These are phyloP conservation scores for Toxotes chatareus DNA, from an alignment of 2,113 vertebrate species.

Conservation along the genomic window DNA sequence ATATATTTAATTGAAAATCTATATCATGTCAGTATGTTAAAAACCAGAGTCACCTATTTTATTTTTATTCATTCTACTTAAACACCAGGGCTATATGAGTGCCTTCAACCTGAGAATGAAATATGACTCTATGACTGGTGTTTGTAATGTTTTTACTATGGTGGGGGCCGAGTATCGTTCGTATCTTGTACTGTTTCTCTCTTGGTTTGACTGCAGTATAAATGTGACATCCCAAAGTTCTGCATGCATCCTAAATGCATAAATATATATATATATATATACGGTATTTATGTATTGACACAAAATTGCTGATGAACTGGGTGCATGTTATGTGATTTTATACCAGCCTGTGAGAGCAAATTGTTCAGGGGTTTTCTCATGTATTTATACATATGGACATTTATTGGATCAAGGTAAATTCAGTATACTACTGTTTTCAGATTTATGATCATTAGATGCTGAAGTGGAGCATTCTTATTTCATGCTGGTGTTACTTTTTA, in stretches of 20 bases:
- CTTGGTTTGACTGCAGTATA: constrained; percentile 45
- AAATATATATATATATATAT: not conserved
- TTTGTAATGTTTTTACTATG: constrained; percentile 55
- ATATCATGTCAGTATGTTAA: constrained; percentile 18
- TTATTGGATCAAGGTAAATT: constrained; percentile 47
- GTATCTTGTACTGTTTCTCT: constrained; percentile 30
- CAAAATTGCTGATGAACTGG: constrained; percentile 33
- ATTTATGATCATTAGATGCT: constrained; percentile 38
- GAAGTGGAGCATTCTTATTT: constrained; percentile 47
- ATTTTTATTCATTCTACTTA: constrained; percentile 28
- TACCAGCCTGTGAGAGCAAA: constrained; percentile 42
- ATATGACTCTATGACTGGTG: constrained; percentile 37
- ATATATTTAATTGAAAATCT: constrained; percentile 34
- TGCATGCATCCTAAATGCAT: constrained; percentile 36
- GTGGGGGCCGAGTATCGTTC: constrained; percentile 38
- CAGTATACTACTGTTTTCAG: not conserved
- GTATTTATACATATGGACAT: constrained; percentile 57
- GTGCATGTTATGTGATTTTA: constrained; percentile 60
- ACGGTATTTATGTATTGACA: constrained; percentile 11
- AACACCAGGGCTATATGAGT: constrained; percentile 67
- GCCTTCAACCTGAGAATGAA: constrained; percentile 78
- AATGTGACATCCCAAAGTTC: constrained; percentile 38
- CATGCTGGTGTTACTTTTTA: constrained; percentile 51
- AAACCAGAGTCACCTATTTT: constrained; percentile 15
- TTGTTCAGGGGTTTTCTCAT: constrained; percentile 54